These are phyloP conservation scores for Drosophila quadrilineata DNA, from an alignment of 1,140 invertebrate species.

Conservation along the genomic window DNA sequence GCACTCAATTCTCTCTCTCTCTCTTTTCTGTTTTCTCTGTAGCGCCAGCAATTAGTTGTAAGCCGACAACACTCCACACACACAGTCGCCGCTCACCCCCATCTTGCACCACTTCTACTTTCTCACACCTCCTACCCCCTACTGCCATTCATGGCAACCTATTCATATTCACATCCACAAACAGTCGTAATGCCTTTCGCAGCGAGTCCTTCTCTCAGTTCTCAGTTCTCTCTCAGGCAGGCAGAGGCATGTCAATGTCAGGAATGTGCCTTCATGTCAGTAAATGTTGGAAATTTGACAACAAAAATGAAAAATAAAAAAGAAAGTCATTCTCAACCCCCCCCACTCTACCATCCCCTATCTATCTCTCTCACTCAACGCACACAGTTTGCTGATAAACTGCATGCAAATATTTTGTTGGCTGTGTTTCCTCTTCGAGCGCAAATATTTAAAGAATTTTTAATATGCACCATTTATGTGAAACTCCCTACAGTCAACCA, in stretches of 20 bases:
- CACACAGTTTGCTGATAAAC: constrained; percentile 32
- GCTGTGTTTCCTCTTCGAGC: constrained; percentile 10
- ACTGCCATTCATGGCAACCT: too few relatives aligned
- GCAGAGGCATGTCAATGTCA: constrained; percentile 29
- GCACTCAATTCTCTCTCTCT: constrained; percentile 43
- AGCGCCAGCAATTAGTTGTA: constrained; percentile 64
- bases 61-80: constrained; percentile 26
- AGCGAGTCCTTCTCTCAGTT: neutral
- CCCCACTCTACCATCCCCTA: neutral
- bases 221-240: neutral
- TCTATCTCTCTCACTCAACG: neutral
- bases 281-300: constrained; percentile 63
- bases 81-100: neutral
- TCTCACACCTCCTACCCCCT: neutral
- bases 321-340: neutral
- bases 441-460: constrained; percentile 68
- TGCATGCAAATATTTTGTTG: constrained; percentile 70
- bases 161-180: too few relatives aligned
- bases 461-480: constrained; percentile 72
- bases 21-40: constrained; percentile 9
- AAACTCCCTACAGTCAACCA: neutral
- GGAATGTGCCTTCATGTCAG: constrained; percentile 61
- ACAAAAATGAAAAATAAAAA: too few relatives aligned
- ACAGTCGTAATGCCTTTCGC: neutral
- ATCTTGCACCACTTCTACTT: neutral